phyloP scores from a whole-genome alignment of 2,888 invertebrate genomes.

The Drosophila infuscata region DNA sequence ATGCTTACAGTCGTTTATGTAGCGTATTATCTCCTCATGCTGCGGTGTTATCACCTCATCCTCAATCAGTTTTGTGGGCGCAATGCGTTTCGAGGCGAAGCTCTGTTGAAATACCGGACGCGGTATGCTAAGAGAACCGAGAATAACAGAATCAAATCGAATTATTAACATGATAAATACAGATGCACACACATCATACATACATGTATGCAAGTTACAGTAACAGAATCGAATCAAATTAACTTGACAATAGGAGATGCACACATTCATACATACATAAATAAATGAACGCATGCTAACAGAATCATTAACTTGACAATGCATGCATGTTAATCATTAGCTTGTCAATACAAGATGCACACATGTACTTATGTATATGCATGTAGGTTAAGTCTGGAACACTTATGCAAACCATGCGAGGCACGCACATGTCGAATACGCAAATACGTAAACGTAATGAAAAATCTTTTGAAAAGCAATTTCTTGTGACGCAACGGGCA shows the following conservation, averaged over 20 bases:
- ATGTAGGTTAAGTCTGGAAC: conserved; percentile 6
- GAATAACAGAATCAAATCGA: conserved; percentile 72
- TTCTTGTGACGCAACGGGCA: conserved; percentile 61
- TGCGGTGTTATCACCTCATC: conserved; percentile 90
- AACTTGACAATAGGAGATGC: background rate
- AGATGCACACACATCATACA: background rate
- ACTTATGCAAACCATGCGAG: conserved; percentile 55
- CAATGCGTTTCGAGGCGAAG: conserved; percentile 77
- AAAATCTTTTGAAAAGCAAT: conserved; percentile 36
- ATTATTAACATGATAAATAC: conserved; percentile 27
- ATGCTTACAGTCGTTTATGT: conserved; percentile 93
- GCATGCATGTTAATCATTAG: background rate
- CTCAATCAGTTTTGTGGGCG: conserved; percentile 85
- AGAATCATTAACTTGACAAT: conserved; percentile 24
- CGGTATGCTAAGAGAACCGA: conserved; percentile 87
- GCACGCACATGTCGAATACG: conserved; percentile 54
- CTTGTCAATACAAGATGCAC: background rate
- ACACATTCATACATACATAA: background rate
- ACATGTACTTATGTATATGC: background rate
- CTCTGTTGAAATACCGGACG: conserved; percentile 91
- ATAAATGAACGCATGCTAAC: background rate
- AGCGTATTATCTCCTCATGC: conserved; percentile 94
- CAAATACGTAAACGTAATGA: conserved; percentile 55
- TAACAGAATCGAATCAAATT: background rate
- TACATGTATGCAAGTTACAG: background rate